These are phyloP conservation scores for Lissonota sp. DNA, from an alignment of 2,888 invertebrate species.

Conservation along the genomic window DNA sequence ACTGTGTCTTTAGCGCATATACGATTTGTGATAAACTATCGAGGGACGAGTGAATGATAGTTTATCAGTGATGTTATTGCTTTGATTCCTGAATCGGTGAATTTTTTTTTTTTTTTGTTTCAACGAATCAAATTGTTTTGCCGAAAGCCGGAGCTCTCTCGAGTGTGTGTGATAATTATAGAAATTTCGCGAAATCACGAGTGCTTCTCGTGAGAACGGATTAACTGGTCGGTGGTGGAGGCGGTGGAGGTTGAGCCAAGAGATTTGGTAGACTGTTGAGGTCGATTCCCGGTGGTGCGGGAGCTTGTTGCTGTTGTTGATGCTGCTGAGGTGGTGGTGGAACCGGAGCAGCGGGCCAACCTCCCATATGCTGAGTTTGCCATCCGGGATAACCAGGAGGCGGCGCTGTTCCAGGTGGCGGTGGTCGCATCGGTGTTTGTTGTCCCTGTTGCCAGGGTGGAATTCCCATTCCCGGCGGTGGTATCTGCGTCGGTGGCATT, in stretches of 20 bases:
- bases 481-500: slow-evolving; percentile 76
- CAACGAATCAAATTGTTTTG: no score
- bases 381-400: slow-evolving; percentile 79
- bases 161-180: background rate
- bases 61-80: slow-evolving; percentile 25
- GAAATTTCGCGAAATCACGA: background rate
- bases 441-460: slow-evolving; percentile 81
- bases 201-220: slow-evolving; percentile 58
- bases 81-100: slow-evolving; percentile 1
- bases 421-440: slow-evolving; percentile 79
- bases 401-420: slow-evolving; percentile 81
- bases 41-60: slow-evolving; percentile 14
- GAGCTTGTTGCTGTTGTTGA: slow-evolving; percentile 78
- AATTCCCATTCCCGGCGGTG: slow-evolving; percentile 82
- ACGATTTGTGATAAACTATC: slow-evolving; percentile 10
- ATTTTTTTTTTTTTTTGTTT: background rate
- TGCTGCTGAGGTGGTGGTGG: slow-evolving; percentile 85
- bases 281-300: slow-evolving; percentile 85
- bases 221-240: slow-evolving; percentile 86
- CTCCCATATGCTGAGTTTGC: slow-evolving; percentile 78
- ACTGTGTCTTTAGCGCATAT: no score
- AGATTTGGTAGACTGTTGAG: slow-evolving; percentile 85
- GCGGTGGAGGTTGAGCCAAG: slow-evolving; percentile 89
- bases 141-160: background rate
- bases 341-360: slow-evolving; percentile 83